phyloP scores from a whole-genome alignment of 92 coral and sea anemone genomes.

The Isaurus tuberculatus region DNA sequence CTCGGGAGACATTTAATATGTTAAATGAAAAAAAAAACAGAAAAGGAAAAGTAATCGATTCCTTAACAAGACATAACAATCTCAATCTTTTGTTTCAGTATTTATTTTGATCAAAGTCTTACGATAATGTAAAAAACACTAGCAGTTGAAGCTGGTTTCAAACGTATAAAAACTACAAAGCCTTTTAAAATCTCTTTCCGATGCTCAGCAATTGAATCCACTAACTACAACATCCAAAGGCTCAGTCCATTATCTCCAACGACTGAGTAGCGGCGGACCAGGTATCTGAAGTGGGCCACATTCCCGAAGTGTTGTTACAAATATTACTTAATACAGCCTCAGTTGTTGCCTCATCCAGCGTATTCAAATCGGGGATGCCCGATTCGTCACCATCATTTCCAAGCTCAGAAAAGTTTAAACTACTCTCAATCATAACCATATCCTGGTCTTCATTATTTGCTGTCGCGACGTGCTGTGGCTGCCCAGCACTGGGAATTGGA shows the following conservation, averaged over 20 bases:
- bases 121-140: no score
- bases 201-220: background rate
- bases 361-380: constrained; percentile 76
- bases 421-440: constrained; percentile 82
- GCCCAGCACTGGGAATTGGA: constrained; percentile 49
- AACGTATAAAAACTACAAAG: background rate
- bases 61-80: no score
- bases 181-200: background rate
- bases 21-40: no score
- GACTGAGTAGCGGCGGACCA: constrained; percentile 66
- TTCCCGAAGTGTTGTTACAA: constrained; percentile 92
- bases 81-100: no score
- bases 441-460: constrained; percentile 85
- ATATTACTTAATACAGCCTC: constrained; percentile 88
- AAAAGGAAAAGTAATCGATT: no score
- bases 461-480: constrained; percentile 52
- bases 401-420: constrained; percentile 85
- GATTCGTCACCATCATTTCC: constrained; percentile 76
- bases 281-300: constrained; percentile 88
- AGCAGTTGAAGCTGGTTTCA: background rate
- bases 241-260: constrained; percentile 84
- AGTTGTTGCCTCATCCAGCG: constrained; percentile 87
- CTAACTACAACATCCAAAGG: background rate
- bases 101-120: no score
- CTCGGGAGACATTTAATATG: no score